Percentiles rank a stretch among this genome's conserved stretches.
These are phyloP conservation scores for Pluvianellus socialis DNA, from an alignment of 2,113 vertebrate genomes.

Conservation along the genomic window DNA sequence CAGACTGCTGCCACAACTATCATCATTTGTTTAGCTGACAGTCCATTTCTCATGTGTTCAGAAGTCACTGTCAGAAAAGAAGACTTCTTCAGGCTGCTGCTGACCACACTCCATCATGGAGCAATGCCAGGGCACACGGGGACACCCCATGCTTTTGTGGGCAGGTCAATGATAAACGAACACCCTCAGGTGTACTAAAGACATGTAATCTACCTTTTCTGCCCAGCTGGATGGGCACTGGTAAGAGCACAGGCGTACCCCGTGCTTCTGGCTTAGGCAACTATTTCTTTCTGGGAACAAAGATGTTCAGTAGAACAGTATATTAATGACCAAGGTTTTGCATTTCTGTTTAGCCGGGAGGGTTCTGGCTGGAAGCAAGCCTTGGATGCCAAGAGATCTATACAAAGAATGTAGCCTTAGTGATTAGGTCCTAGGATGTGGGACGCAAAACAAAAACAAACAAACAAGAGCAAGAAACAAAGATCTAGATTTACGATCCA, in stretches of 20 bases:
- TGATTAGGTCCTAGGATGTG: not conserved
- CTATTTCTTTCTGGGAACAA: not conserved
- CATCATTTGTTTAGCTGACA: not conserved
- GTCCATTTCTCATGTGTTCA: not conserved
- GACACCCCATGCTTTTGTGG: not conserved
- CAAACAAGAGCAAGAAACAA: not conserved
- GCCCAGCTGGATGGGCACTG: not conserved
- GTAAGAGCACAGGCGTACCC: not conserved
- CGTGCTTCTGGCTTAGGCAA: not conserved
- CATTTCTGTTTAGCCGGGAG: not conserved
- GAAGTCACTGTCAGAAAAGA: not conserved
- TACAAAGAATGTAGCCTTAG: not conserved
- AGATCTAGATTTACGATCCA: constrained; percentile 8
- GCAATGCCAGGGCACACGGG: not conserved
- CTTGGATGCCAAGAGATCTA: constrained; percentile 12
- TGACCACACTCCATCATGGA: not conserved
- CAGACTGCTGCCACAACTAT: not conserved
- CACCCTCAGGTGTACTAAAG: not conserved
- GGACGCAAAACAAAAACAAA: constrained; percentile 19
- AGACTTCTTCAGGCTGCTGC: not conserved
- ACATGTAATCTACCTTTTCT: not conserved
- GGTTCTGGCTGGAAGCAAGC: not conserved
- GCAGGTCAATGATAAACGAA: not conserved
- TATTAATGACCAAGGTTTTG: not conserved
- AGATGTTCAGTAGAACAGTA: not conserved